Base-by-base conservation (phyloP, 2,888 invertebrate genomes). In the Cecidostiba fungosa region DNA sequence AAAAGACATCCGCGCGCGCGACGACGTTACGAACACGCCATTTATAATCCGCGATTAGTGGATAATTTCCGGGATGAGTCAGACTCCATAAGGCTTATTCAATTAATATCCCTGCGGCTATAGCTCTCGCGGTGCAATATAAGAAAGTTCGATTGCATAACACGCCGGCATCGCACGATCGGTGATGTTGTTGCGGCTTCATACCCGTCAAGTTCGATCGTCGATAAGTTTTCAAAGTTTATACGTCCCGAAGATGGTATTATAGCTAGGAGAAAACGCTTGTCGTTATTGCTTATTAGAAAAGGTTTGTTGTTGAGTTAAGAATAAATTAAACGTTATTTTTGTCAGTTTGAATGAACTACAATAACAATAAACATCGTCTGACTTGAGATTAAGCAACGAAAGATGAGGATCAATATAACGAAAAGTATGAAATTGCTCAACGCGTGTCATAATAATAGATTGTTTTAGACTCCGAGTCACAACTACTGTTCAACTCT, bases 61-160 rank as follows among this genome's bases (percentile, higher is more conserved):
- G 72, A 77, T 82, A 82, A 74, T 81, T 85, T 77, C 81, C 77
- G 66, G 81, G 81, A 85, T 73, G 72, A 54, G 72, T 32, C 26
- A 59, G 59, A 59, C 39, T 8, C n/a, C 14, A 54, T 23, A 66
- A 50, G 69, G 39, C 77, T 66, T 36, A 43, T 80, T 80, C 39
- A 80, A 84, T 84, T 80, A 80, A 69, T 80, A 54, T 50, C 50
- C 12, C 50, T 8, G 32, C 10, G 32, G n/a, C 23, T 36, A 0
- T n/a, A 0, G 47, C n/a, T 32, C 12, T 4, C 36, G 50, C 36
- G 50, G 6, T 14, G 69, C 74, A 39, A 16, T 47, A 66, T 59
- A 19, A 66, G 74, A 84, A 84, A 84, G 80, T 76, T 54, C 26
- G 8, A 50, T 84, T 69, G 8, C 62, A 36, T 12, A 72, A 72